Percentiles rank a stretch among this genome's conserved stretches.
phyloP scores from a whole-genome alignment of 2,113 vertebrate genomes.

The Zosterops borbonicus region DNA sequence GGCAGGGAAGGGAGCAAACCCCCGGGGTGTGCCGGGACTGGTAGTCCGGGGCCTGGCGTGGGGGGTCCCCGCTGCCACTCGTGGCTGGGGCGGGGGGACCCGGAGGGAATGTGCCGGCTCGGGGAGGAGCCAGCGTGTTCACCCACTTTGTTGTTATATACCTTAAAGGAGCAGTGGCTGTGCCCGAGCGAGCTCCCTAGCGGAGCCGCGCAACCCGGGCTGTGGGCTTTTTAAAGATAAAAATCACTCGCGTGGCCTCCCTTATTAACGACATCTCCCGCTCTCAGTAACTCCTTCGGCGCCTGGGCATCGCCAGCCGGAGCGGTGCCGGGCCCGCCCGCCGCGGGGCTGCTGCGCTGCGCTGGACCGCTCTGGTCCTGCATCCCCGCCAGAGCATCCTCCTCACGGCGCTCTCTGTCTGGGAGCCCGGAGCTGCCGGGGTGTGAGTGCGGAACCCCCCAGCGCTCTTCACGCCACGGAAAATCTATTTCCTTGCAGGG shows the following conservation, averaged over 20 bases:
- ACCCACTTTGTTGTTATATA: constrained; percentile 61
- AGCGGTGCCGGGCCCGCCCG: not conserved
- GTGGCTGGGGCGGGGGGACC: constrained; percentile 50
- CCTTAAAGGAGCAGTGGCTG: constrained; percentile 69
- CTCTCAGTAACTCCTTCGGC: constrained; percentile 37
- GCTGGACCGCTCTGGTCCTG: not conserved
- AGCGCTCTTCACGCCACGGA: not conserved
- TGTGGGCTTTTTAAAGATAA: constrained; percentile 69
- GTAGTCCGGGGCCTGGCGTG: constrained; percentile 47
- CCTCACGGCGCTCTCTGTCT: not conserved
- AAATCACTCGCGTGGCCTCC: constrained; percentile 45
- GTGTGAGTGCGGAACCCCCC: not conserved
- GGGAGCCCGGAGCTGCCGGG: not conserved
- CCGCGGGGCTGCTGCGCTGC: not conserved
- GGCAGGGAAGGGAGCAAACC: not conserved
- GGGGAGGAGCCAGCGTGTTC: constrained; percentile 61
- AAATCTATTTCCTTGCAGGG: not conserved
- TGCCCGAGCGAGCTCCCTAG: constrained; percentile 39
- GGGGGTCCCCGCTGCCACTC: constrained; percentile 37
- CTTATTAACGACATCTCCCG: constrained; percentile 8
- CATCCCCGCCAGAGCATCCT: not conserved
- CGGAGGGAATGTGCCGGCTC: constrained; percentile 55
- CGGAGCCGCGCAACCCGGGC: constrained; percentile 1
- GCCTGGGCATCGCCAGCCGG: not conserved
- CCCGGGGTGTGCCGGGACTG: constrained; percentile 50